phyloP scores from a whole-genome alignment of 2,888 invertebrate genomes.

The Agrochola lota region DNA sequence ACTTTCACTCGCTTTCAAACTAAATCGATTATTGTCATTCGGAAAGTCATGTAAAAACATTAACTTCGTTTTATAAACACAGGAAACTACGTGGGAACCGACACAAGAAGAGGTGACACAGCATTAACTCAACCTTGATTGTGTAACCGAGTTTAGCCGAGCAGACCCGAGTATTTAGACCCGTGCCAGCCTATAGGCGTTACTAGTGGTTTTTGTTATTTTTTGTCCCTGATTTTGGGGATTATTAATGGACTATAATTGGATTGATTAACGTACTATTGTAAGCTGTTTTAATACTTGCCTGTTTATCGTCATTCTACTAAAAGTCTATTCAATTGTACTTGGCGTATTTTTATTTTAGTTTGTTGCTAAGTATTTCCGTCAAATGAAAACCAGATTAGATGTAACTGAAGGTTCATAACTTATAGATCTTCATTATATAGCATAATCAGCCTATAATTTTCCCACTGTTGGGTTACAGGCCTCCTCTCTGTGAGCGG shows the following conservation, averaged over 20 bases:
- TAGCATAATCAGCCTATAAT: too few species aligned
- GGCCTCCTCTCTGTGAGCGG: too few species aligned
- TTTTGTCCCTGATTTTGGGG: slow-evolving; percentile 14
- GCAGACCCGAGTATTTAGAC: slow-evolving; percentile 55
- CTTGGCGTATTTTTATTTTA: background rate
- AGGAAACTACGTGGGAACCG: slow-evolving; percentile 79
- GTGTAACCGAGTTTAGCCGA: slow-evolving; percentile 64
- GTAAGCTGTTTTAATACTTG: slow-evolving; percentile 1
- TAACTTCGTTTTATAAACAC: slow-evolving; percentile 72
- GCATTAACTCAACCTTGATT: slow-evolving; percentile 67
- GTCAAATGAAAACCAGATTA: background rate
- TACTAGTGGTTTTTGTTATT: slow-evolving; percentile 32
- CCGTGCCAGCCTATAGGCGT: slow-evolving; percentile 44
- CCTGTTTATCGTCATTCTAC: background rate
- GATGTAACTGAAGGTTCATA: background rate
- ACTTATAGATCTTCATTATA: background rate
- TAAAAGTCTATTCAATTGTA: background rate
- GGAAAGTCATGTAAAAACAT: slow-evolving; percentile 80
- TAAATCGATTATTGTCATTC: slow-evolving; percentile 76
- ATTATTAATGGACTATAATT: slow-evolving; percentile 18
- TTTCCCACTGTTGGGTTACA: too few species aligned
- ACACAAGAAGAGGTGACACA: slow-evolving; percentile 66
- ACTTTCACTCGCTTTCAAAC: slow-evolving; percentile 75
- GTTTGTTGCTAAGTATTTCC: background rate
- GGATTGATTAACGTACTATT: slow-evolving; percentile 6